Base-by-base conservation (phyloP, 2,888 invertebrate genomes). In the Calephelis perditalis region DNA sequence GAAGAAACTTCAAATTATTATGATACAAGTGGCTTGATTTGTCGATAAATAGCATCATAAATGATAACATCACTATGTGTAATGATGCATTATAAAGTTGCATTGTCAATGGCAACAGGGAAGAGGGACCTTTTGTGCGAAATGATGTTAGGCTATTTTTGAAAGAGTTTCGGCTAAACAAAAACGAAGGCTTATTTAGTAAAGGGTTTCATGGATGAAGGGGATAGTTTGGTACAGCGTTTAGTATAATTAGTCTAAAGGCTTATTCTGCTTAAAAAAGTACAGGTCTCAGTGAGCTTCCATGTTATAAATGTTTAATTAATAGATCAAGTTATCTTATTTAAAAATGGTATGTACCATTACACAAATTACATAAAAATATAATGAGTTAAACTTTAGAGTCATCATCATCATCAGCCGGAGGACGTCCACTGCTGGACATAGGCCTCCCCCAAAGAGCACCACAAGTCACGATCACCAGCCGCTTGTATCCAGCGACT, bases 81-180 rank as follows among this genome's bases (percentile, higher is more conserved):
- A 82, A 82, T 83, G 81, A 79, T 79, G 82, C 80, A 79, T 76
- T 81, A 78, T 68, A 71, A 70, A 71, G 74, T 76, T 80, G 79
- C 80, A 75, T 70, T 73, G 71, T 70, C 72, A 67, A 68, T 64
- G 68, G 65, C 65, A 66, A 65, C 59, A 65, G 62, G 66, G 67
- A 64, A 65, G 66, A 67, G 67, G 65, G 60, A 64, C 66, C 66
- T 67, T 73, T 73, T 70, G 68, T 70, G 64, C 59, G 64, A 69
- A 67, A 71, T 70, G 68, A 71, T 70, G 70, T 68, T 64, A 68
- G 47, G 64, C 68, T 67, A 65, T 70, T 73, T 71, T 65, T 62
- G 66, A 64, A 65, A 66, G 64, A 68, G 65, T 65, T 65, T 68
- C 59, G 55, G 45, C 45, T 63, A 59, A 59, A 60, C 57, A 62